These are phyloP conservation scores for Phyllotreta cruciferae DNA, from an alignment of 2,888 invertebrate genomes.

Conservation along the genomic window DNA sequence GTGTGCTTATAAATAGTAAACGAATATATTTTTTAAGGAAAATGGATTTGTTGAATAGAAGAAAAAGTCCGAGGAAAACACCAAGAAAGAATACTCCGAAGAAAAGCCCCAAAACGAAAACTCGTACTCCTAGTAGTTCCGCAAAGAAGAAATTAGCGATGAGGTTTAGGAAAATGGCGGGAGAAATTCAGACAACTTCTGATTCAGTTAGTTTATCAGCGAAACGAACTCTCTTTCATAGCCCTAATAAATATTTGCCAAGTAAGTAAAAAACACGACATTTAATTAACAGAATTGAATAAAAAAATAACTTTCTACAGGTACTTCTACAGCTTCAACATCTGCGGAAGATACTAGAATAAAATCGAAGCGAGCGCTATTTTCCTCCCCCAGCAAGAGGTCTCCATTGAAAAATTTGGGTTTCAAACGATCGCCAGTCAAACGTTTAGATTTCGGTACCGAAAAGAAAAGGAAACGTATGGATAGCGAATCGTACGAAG, in stretches of 20 bases:
- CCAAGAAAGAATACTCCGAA: conserved; percentile 61
- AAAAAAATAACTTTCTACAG: conserved; percentile 24
- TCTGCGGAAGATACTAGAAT: conserved; percentile 32
- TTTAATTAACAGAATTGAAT: conserved; percentile 13
- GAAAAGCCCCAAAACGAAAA: conserved; percentile 63
- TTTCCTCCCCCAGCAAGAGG: conserved; percentile 51
- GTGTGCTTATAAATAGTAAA: too few species aligned
- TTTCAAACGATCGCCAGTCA: conserved; percentile 53
- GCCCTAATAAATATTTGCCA: conserved; percentile 62
- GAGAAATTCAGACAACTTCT: conserved; percentile 45
- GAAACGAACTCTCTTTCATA: conserved; percentile 78
- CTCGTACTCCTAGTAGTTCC: conserved; percentile 67
- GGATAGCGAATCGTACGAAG: conserved; percentile 55
- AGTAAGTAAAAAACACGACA: conserved; percentile 39
- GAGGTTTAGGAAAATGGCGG: conserved; percentile 50
- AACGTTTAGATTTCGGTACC: conserved; percentile 35
- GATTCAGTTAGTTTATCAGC: conserved; percentile 47
- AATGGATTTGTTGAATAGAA: conserved; percentile 56
- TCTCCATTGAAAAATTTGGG: conserved; percentile 61
- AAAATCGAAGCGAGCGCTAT: conserved; percentile 44
- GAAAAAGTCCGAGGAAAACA: conserved; percentile 48
- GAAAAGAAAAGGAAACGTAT: conserved; percentile 63
- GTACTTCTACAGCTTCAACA: conserved; percentile 38
- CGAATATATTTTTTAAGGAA: conserved; percentile 52
- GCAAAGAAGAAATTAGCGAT: conserved; percentile 66